These are phyloP conservation scores for Palythoa grandis DNA, from an alignment of 92 coral and sea anemone genomes.

Conservation along the genomic window DNA sequence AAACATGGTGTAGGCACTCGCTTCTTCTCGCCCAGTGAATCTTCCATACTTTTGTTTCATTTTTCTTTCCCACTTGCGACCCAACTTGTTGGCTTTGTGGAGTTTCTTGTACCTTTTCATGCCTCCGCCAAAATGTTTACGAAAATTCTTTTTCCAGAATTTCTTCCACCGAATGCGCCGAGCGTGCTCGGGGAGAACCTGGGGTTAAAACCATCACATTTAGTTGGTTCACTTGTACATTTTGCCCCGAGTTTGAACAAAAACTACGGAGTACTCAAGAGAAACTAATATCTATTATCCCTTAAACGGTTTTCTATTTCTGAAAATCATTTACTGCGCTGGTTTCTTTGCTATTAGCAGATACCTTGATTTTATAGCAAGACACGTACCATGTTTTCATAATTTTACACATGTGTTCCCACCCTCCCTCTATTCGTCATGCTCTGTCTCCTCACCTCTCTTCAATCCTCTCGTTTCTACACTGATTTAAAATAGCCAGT, in stretches of 20 bases:
- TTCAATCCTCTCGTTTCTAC: not conserved
- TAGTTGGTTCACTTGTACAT: too few species aligned
- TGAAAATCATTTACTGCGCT: not conserved
- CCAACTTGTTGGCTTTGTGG: conserved; percentile 28
- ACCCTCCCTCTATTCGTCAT: not conserved
- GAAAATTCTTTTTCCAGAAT: conserved; percentile 22
- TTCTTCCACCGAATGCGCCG: conserved; percentile 5
- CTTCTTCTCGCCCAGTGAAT: conserved; percentile 18
- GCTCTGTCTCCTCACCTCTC: not conserved
- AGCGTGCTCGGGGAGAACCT: not conserved
- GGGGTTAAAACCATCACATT: not conserved
- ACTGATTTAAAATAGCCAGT: not conserved
- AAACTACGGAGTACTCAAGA: too few species aligned
- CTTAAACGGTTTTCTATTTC: not conserved
- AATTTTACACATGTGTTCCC: not conserved
- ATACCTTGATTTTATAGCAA: not conserved
- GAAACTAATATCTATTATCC: too few species aligned
- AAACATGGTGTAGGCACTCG: not conserved
- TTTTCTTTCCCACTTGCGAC: conserved; percentile 40
- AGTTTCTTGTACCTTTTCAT: conserved; percentile 24
- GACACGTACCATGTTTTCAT: not conserved
- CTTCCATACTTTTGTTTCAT: conserved; percentile 19
- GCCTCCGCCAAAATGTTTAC: not conserved
- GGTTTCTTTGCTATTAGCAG: not conserved
- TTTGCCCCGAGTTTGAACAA: too few species aligned